These are phyloP conservation scores for Andrena fulva DNA, from an alignment of 2,888 invertebrate species.

Conservation along the genomic window DNA sequence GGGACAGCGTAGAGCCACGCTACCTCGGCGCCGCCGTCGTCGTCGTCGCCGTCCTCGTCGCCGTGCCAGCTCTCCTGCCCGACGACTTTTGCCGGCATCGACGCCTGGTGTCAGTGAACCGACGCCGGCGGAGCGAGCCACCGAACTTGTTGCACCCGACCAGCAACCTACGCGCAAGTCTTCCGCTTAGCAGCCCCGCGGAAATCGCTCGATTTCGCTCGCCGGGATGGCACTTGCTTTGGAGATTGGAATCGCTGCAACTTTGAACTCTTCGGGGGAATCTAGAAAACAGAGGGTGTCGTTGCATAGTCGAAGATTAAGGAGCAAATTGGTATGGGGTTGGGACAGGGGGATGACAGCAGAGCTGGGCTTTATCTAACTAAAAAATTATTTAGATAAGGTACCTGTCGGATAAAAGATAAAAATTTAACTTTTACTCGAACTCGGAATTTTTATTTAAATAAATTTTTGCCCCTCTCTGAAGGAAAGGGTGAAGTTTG, in stretches of 20 bases:
- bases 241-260: neutral
- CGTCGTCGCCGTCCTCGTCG: slow-evolving; percentile 66
- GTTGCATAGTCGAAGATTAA: no score
- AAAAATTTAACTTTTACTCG: no score
- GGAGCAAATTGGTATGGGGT: no score
- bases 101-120: slow-evolving; percentile 82
- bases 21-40: slow-evolving; percentile 60
- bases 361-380: no score
- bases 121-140: slow-evolving; percentile 59
- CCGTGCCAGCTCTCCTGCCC: slow-evolving; percentile 62
- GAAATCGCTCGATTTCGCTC: neutral
- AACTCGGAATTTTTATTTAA: no score
- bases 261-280: neutral
- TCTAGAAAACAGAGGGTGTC: neutral
- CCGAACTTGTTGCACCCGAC: slow-evolving; percentile 77
- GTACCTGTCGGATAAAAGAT: no score
- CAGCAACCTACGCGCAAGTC: slow-evolving; percentile 36
- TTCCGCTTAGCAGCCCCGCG: slow-evolving; percentile 15
- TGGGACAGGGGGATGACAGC: no score
- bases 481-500: no score
- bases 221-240: neutral
- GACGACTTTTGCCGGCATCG: slow-evolving; percentile 64
- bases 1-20: slow-evolving; percentile 67
- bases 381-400: no score
- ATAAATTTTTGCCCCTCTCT: no score